A percentile compares a stretch with the other conserved stretches of the same genome.
Evolutionary conservation across 1,140 invertebrate species (phyloP).

Genomic region (Temnothorax curvispinosus): DNA sequence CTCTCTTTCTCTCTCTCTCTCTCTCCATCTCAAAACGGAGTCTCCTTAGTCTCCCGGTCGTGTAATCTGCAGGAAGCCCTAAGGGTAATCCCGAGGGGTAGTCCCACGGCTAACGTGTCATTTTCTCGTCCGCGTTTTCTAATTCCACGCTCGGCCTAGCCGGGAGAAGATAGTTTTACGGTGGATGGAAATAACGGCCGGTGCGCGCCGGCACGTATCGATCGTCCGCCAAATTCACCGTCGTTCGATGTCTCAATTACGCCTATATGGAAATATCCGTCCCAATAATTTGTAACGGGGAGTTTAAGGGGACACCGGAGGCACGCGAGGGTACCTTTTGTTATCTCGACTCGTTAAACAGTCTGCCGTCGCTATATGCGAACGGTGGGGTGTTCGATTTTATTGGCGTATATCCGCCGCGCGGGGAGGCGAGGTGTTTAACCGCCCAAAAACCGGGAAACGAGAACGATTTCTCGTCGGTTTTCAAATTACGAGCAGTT

Average conservation of each 20-base stretch:
- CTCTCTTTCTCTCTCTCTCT: no score
- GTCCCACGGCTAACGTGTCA: slow-evolving; percentile 30
- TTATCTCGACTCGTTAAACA: slow-evolving; percentile 13
- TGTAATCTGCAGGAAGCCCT: slow-evolving; percentile 16
- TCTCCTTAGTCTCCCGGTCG: neutral
- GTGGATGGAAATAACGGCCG: slow-evolving; percentile 24
- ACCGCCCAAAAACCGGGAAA: neutral
- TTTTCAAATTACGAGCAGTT: neutral
- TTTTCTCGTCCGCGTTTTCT: slow-evolving; percentile 56
- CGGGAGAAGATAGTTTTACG: slow-evolving; percentile 50
- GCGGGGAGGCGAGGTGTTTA: neutral
- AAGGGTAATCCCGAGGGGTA: neutral
- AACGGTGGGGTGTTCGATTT: neutral
- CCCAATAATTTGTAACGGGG: slow-evolving; percentile 32
- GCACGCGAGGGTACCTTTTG: slow-evolving; percentile 11
- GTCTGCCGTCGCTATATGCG: neutral
- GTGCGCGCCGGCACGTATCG: neutral
- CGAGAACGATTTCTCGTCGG: neutral
- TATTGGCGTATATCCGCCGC: neutral
- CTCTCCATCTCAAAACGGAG: neutral
- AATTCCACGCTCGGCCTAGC: slow-evolving; percentile 44
- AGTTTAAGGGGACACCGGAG: neutral
- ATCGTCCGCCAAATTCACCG: slow-evolving; percentile 29
- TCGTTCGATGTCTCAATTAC: slow-evolving; percentile 52
- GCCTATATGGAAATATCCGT: slow-evolving; percentile 51